Percentiles rank a stretch among this genome's conserved stretches.
Conservation (phyloP, 2,797 vertebrate species). For the Gorsachius magnificus region DNA sequence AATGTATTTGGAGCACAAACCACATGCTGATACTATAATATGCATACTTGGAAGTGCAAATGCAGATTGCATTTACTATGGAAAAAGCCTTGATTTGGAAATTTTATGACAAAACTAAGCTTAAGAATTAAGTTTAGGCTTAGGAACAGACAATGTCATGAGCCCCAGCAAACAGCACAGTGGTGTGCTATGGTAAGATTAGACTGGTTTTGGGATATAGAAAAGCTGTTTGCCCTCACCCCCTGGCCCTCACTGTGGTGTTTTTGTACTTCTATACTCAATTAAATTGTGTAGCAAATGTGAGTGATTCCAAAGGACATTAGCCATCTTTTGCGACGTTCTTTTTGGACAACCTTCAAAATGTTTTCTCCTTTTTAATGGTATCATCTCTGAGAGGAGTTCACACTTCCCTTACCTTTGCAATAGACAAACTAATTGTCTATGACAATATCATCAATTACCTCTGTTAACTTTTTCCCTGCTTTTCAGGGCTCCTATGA, state of each 20-base stretch:
- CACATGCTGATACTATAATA: background rate
- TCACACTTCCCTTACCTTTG: background rate
- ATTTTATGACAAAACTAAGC: background rate
- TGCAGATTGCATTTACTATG: constrained; percentile 6
- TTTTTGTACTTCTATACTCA: background rate
- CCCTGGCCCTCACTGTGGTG: background rate
- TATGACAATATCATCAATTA: background rate
- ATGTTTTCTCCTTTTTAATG: background rate
- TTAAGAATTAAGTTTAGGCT: background rate
- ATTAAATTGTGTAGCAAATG: background rate
- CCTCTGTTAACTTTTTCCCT: background rate
- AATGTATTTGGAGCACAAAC: background rate
- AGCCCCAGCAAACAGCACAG: background rate
- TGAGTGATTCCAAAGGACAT: background rate
- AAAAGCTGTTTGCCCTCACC: background rate
- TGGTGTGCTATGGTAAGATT: background rate
- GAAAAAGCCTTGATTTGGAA: background rate
- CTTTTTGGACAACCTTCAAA: background rate
- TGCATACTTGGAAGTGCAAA: background rate
- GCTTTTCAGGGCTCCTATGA: background rate
- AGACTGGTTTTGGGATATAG: background rate
- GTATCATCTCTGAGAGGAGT: background rate
- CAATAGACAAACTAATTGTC: background rate
- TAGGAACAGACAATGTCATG: background rate
- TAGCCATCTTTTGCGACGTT: background rate